Conservation (phyloP, 2,797 vertebrate species). For the Megalops cyprinoides region DNA sequence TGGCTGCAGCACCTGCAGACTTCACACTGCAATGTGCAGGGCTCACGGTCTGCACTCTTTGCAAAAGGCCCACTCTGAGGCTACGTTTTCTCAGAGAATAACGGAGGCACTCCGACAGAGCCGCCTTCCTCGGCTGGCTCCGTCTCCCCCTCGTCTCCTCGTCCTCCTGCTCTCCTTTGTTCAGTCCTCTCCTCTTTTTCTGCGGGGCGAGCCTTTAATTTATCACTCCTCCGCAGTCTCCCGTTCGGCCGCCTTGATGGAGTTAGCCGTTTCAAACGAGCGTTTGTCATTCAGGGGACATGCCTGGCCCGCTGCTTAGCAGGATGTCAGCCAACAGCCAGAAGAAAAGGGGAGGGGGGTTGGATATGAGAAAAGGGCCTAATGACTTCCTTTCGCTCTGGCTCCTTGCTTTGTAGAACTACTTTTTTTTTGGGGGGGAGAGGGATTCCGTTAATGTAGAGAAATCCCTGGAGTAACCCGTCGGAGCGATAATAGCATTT, state of each 20-base stretch:
- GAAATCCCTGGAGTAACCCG: not conserved
- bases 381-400: constrained; percentile 11
- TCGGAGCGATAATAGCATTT: not conserved
- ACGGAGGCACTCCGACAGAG: not conserved
- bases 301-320: constrained; percentile 47
- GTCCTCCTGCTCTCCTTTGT: constrained; percentile 41
- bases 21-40: no score
- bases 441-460: not conserved
- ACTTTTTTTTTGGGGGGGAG: not conserved
- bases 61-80: no score
- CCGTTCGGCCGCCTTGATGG: constrained; percentile 59
- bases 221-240: constrained; percentile 59
- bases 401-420: not conserved
- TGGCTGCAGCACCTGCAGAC: no score
- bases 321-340: constrained; percentile 18
- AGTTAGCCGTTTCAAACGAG: constrained; percentile 69
- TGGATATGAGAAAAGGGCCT: constrained; percentile 3
- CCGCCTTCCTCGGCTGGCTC: not conserved
- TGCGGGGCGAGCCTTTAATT: constrained; percentile 66
- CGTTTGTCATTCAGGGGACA: constrained; percentile 66
- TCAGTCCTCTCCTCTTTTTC: constrained; percentile 57
- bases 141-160: constrained; percentile 44
- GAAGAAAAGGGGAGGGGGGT: constrained; percentile 30
- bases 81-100: constrained; percentile 20
- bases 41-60: no score